These are phyloP conservation scores for Lepidostoma basale DNA, from an alignment of 1,140 invertebrate species.

Conservation along the genomic window DNA sequence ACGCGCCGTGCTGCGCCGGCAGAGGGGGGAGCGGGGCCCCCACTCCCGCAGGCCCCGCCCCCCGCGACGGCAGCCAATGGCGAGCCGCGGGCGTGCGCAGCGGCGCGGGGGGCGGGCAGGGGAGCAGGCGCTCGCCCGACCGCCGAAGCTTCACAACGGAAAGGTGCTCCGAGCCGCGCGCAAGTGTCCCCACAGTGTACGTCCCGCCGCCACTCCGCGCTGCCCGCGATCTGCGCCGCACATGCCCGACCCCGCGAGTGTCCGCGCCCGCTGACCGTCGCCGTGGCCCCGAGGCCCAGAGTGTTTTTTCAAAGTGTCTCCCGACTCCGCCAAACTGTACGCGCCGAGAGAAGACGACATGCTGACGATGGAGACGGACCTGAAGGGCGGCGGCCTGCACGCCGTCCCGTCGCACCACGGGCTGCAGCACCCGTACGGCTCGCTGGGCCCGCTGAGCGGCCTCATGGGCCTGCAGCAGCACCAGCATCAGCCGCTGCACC, in stretches of 20 bases:
- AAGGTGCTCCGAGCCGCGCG: constrained; percentile 51
- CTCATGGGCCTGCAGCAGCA: constrained; percentile 68
- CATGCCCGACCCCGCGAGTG: constrained; percentile 16
- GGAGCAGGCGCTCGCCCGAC: constrained; percentile 45
- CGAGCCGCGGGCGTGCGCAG: constrained; percentile 50
- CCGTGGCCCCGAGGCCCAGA: constrained; percentile 52
- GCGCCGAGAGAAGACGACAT: constrained; percentile 75
- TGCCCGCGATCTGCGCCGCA: constrained; percentile 48
- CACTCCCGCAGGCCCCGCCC: constrained; percentile 14
- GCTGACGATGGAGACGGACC: constrained; percentile 87
- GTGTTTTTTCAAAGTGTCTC: constrained; percentile 52
- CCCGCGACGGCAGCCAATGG: constrained; percentile 8
- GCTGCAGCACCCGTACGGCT: constrained; percentile 69
- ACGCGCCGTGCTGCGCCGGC: constrained; percentile 46
- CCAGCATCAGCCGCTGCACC: constrained; percentile 65
- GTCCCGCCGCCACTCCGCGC: constrained; percentile 48
- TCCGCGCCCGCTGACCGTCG: constrained; percentile 11
- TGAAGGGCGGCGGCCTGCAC: constrained; percentile 82
- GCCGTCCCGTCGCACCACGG: constrained; percentile 82
- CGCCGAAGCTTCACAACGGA: constrained; percentile 53
- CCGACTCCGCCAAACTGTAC: constrained; percentile 69
- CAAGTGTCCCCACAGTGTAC: constrained; percentile 39
- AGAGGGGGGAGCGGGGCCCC: constrained; percentile 18
- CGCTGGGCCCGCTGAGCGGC: constrained; percentile 71
- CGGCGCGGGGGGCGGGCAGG: constrained; percentile 38